These are phyloP conservation scores for Blastomussa wellsi DNA, from an alignment of 92 coral and sea anemone species.

Conservation along the genomic window DNA sequence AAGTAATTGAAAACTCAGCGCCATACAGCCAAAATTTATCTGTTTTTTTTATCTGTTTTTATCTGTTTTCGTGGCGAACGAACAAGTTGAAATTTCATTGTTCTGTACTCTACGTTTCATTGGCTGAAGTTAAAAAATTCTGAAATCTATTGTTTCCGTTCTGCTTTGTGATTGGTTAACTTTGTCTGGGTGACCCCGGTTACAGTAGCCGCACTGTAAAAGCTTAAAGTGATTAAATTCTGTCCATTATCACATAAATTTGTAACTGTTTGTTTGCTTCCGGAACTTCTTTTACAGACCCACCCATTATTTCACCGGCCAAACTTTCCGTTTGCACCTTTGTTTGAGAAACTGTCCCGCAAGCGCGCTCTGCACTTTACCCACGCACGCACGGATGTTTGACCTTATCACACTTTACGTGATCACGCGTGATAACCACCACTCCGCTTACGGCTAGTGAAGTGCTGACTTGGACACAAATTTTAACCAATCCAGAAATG, in stretches of 20 bases:
- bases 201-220: too few species aligned
- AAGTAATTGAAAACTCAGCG: too few species aligned
- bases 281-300: constrained; percentile 17
- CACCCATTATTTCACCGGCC: constrained; percentile 6
- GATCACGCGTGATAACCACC: background rate
- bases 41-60: too few species aligned
- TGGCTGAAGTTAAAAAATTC: too few species aligned
- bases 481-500: background rate
- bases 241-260: background rate
- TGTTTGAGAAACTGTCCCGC: background rate
- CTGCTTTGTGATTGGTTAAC: too few species aligned
- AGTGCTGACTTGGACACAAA: background rate
- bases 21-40: too few species aligned
- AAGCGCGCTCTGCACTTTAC: too few species aligned
- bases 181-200: too few species aligned
- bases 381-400: background rate
- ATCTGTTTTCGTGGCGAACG: too few species aligned
- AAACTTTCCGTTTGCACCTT: background rate
- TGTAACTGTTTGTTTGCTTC: constrained; percentile 4
- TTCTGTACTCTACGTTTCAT: too few species aligned
- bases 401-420: background rate
- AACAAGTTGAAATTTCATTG: too few species aligned
- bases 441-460: background rate
- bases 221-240: background rate
- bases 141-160: too few species aligned